These are phyloP conservation scores for Riparia riparia DNA, from an alignment of 2,113 vertebrate genomes.

Conservation along the genomic window DNA sequence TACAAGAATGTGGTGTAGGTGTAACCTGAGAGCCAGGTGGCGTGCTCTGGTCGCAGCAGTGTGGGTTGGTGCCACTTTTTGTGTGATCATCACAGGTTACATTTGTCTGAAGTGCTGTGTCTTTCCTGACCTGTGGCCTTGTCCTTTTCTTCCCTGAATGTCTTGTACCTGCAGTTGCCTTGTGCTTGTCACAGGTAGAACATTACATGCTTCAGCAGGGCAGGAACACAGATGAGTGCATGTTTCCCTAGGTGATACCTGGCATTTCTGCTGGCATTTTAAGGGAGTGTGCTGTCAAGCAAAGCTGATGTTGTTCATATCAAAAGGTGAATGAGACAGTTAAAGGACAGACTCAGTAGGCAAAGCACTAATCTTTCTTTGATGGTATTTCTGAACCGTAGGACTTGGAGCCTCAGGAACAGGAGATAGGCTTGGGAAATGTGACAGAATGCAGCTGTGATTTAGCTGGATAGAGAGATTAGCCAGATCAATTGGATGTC, in stretches of 20 bases:
- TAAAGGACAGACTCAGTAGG: neutral
- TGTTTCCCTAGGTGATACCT: neutral
- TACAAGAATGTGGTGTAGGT: neutral
- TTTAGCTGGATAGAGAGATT: neutral
- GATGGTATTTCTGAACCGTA: neutral
- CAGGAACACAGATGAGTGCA: neutral
- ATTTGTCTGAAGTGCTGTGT: neutral
- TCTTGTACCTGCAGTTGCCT: neutral
- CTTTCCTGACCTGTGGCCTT: neutral
- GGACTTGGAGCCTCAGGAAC: neutral
- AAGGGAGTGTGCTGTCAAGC: neutral
- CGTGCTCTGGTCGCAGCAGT: neutral
- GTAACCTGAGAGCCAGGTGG: neutral
- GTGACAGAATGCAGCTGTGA: neutral
- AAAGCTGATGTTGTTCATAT: neutral
- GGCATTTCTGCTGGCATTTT: neutral
- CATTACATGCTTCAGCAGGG: neutral
- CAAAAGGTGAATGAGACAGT: neutral
- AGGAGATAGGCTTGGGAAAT: neutral
- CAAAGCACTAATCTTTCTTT: neutral
- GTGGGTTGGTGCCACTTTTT: neutral
- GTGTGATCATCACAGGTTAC: neutral
- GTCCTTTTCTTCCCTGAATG: neutral
- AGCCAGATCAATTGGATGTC: neutral
- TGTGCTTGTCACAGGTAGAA: neutral